Percentiles rank a stretch among this genome's conserved stretches.
These are phyloP conservation scores for Pseudomyrmex pallidus DNA, from an alignment of 1,140 invertebrate genomes.

Conservation along the genomic window DNA sequence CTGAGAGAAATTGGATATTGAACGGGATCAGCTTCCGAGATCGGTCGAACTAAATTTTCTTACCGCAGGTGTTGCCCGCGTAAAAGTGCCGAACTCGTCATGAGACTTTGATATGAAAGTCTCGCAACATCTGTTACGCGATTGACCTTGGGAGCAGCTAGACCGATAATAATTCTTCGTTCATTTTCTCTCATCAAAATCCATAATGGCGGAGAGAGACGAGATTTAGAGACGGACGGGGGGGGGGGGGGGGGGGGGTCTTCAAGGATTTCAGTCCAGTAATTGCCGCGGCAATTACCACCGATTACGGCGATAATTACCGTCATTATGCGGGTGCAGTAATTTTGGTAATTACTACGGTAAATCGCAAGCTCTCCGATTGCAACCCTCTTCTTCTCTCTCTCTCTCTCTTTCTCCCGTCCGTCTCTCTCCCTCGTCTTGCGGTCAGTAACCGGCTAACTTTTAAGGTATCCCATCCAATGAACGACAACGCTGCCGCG, in stretches of 20 bases:
- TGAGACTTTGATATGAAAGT: neutral
- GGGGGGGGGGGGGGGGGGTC: constrained; percentile 44
- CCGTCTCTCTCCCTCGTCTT: constrained; percentile 9
- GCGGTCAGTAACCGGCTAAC: constrained; percentile 33
- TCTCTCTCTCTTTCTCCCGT: neutral
- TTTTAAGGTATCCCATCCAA: constrained; percentile 59
- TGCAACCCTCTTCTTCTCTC: constrained; percentile 24
- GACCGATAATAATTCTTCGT: constrained; percentile 37
- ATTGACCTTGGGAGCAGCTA: constrained; percentile 19
- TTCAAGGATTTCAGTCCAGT: constrained; percentile 66
- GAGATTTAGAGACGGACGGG: neutral
- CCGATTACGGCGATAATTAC: constrained; percentile 73
- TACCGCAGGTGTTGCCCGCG: too few species aligned
- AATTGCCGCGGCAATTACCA: constrained; percentile 72
- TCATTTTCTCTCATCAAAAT: constrained; percentile 47
- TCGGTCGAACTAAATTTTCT: neutral
- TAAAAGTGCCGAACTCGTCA: neutral
- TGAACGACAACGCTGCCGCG: constrained; percentile 11
- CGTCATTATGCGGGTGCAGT: constrained; percentile 71
- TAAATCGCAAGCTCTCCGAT: constrained; percentile 72
- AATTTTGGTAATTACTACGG: constrained; percentile 74
- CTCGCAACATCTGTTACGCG: neutral
- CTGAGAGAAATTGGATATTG: neutral
- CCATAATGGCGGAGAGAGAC: constrained; percentile 43
- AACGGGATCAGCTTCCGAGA: neutral